Evolutionary conservation across 2,113 vertebrate species (phyloP).

Genomic region (Glareola pratincola): DNA sequence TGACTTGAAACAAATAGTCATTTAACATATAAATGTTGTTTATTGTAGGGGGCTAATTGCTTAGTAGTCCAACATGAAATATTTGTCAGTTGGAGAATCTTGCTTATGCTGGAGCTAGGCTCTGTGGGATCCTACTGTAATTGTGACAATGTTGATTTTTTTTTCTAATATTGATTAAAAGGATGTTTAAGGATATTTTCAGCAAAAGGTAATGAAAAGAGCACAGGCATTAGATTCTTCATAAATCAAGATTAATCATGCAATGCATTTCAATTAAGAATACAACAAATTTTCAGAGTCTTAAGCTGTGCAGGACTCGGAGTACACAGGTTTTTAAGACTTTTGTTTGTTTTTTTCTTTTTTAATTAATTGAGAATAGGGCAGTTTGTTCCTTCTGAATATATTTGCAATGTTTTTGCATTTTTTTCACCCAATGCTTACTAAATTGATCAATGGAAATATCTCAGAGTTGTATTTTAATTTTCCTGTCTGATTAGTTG

Average conservation of each 20-base stretch:
- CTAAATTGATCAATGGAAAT: conserved; percentile 6
- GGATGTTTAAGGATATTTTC: neutral
- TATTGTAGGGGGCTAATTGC: neutral
- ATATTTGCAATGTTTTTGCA: neutral
- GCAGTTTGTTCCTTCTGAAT: neutral
- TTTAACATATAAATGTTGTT: neutral
- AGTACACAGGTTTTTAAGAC: neutral
- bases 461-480: neutral
- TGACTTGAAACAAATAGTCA: neutral
- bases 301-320: neutral
- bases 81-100: neutral
- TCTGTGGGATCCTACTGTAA: neutral
- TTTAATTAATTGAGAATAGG: neutral
- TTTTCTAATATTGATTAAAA: conserved; percentile 17
- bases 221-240: neutral
- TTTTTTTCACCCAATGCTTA: neutral
- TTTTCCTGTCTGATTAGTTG: conserved; percentile 11
- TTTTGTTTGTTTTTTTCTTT: neutral
- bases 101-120: neutral
- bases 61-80: neutral
- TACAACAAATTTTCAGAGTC: neutral
- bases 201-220: conserved; percentile 17
- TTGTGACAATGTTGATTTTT: neutral
- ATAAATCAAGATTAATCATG: conserved; percentile 35
- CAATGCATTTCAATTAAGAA: conserved; percentile 3